Conservation (phyloP, 2,113 vertebrate genomes). For the Burhinus bistriatus region DNA sequence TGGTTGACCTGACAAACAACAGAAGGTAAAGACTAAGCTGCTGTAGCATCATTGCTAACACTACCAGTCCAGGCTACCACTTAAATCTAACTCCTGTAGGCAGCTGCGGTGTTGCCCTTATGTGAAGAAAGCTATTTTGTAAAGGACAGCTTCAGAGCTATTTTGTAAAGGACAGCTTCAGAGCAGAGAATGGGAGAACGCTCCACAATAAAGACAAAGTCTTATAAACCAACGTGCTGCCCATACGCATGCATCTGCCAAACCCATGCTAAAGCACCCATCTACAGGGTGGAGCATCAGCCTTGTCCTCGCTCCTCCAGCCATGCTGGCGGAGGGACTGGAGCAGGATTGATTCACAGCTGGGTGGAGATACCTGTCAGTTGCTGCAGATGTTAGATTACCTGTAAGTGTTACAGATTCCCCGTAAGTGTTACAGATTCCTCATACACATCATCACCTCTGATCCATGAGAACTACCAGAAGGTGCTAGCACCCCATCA, state of each 20-base stretch:
- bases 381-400: neutral
- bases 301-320: rapidly evolving
- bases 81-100: neutral
- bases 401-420: neutral
- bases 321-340: rapidly evolving
- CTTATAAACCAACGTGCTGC: neutral
- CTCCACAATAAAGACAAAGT: neutral
- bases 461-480: neutral
- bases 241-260: neutral
- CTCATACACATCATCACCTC: rapidly evolving
- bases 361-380: rapidly evolving
- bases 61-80: neutral
- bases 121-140: neutral
- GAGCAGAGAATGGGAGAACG: neutral
- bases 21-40: neutral
- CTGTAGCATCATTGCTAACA: neutral
- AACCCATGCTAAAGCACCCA: rapidly evolving
- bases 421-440: neutral
- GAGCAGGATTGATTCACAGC: neutral
- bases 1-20: neutral
- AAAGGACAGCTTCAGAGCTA: neutral
- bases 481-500: neutral
- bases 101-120: neutral
- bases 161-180: neutral
- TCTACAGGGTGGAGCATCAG: neutral